Evolutionary conservation across 1,140 invertebrate species (phyloP), one percentile per base, ranked within the genome.

Genomic region (Drosophila hydei): DNA sequence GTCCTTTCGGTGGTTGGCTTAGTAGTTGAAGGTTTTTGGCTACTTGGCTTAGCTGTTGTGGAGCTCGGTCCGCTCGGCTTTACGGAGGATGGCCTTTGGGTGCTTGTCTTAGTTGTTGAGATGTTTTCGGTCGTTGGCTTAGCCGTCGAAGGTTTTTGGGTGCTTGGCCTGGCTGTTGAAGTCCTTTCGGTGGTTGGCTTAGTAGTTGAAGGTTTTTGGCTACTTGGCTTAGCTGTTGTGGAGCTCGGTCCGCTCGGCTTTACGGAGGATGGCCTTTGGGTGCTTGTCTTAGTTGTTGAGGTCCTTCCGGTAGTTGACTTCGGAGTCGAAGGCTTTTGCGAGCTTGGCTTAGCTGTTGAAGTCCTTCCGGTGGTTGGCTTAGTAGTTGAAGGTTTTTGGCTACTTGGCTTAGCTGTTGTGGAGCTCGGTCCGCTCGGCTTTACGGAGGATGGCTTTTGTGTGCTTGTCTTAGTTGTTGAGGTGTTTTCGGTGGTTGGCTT

Each of bases 401-500:
- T 51, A 8, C 12, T 51, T 58, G 55, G n/a, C n/a, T 52, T 52
- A 4, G 36, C 14, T 14, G 38, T 48, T 51, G 38, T 52, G 12
- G 47, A 7, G 21, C 23, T 61, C 11, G 38, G 40, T 18, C n/a
- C 21, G 4, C 33, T 55, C 23, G 55, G 30, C 11, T 36, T 33
- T 4, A 14, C n/a, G 4, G 42, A 40, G 1, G 52, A 40, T 12
- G 33, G n/a, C 3, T 55, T 47, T 6, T 19, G 18, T 2, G 18
- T 58, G 12, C 47, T 54, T 42, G 8, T 2, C 11, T 18, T 18
- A 7, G 4, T 1, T 23, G 21, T 23, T 23, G 21, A 3, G 21
- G 21, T 23, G 21, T 4, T 23, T 23, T 2, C 2, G 21, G 2
- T 3, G 11, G 27, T 52, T 8, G 50, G 27, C 16, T 51, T 51